These are phyloP conservation scores for Drosophila longiperda DNA, from an alignment of 2,888 invertebrate species.

Conservation along the genomic window DNA sequence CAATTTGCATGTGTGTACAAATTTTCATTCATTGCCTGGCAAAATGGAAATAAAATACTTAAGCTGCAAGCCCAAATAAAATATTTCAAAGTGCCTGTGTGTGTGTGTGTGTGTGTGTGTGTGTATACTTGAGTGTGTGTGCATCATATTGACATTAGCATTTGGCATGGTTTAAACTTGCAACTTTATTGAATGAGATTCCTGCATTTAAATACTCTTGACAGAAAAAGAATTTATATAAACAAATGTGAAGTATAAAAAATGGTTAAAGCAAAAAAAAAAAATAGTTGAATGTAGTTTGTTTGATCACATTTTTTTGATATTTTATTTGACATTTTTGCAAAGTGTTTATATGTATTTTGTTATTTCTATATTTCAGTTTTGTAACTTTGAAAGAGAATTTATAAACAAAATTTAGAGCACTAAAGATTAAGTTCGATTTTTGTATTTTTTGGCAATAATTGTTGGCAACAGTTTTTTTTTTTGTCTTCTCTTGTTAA, in stretches of 20 bases:
- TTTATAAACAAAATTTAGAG: neutral
- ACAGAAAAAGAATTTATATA: neutral
- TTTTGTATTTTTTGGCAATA: neutral
- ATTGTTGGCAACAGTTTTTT: neutral
- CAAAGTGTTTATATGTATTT: neutral
- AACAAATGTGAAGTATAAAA: neutral
- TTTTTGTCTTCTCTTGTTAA: neutral
- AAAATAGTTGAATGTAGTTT: neutral
- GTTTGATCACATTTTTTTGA: neutral
- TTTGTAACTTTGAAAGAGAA: neutral
- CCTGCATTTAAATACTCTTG: conserved; percentile 44
- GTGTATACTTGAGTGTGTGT: conserved; percentile 9
- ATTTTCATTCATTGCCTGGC: conserved; percentile 72
- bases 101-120: conserved; percentile 1
- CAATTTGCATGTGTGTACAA: conserved; percentile 63
- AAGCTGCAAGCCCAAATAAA: conserved; percentile 55
- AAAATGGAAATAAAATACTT: conserved; percentile 66
- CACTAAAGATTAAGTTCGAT: neutral
- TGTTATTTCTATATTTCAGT: neutral
- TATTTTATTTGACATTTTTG: neutral
- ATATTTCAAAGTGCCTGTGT: conserved; percentile 37
- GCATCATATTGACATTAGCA: conserved; percentile 54
- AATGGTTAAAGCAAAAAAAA: neutral
- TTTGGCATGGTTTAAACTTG: conserved; percentile 28
- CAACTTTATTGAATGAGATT: conserved; percentile 44